Evolutionary conservation across 1,140 invertebrate genomes (phyloP).

Genomic region (Hyphantria cunea): DNA sequence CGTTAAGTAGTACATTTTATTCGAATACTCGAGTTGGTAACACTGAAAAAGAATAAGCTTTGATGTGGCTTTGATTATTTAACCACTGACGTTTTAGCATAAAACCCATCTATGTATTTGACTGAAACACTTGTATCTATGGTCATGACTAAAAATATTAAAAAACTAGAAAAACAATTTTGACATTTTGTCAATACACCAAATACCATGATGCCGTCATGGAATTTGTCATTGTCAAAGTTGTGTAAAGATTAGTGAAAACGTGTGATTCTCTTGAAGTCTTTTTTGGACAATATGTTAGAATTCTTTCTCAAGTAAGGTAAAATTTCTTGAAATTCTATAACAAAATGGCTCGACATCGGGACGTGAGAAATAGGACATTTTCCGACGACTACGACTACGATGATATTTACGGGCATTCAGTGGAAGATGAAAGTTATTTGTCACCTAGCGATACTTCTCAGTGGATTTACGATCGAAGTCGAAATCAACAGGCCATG

Average conservation of each 20-base stretch:
- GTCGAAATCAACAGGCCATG: constrained; percentile 85
- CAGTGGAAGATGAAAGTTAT: constrained; percentile 93
- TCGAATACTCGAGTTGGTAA: no score
- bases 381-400: constrained; percentile 94
- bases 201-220: no score
- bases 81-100: no score
- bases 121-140: no score
- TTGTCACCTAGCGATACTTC: constrained; percentile 93
- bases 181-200: no score
- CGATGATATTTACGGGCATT: constrained; percentile 96
- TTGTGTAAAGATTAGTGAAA: constrained; percentile 24
- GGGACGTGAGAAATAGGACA: constrained; percentile 88
- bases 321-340: constrained; percentile 19
- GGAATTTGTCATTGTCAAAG: constrained; percentile 8
- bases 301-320: constrained; percentile 27
- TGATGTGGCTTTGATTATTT: no score
- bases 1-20: no score
- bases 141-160: no score
- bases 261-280: constrained; percentile 40
- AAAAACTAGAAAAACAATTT: no score
- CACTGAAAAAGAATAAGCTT: no score
- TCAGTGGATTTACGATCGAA: constrained; percentile 93
- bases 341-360: constrained; percentile 87
- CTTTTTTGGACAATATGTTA: not conserved
- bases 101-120: no score